These are phyloP conservation scores for Idris sp. DNA, from an alignment of 1,140 invertebrate species.

Conservation along the genomic window DNA sequence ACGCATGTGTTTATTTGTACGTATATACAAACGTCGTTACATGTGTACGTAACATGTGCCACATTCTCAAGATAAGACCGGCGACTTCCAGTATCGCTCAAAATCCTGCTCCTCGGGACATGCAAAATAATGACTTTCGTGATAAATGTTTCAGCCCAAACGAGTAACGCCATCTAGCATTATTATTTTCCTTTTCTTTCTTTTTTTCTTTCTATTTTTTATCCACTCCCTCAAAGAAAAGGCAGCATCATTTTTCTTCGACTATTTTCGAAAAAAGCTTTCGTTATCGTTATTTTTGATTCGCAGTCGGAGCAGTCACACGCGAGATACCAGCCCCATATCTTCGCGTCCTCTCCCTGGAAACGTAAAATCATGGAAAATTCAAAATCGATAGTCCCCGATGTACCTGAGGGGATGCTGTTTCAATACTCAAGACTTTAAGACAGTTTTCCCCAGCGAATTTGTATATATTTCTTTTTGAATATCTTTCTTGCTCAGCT, in stretches of 20 bases:
- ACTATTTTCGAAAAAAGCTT: slow-evolving; percentile 1
- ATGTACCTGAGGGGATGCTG: slow-evolving; percentile 63
- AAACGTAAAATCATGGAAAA: slow-evolving; percentile 73
- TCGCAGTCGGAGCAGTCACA: slow-evolving; percentile 16
- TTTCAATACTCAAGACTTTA: slow-evolving; percentile 29
- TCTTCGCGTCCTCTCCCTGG: slow-evolving; percentile 65
- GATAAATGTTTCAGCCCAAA: slow-evolving; percentile 48
- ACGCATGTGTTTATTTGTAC: slow-evolving; percentile 50
- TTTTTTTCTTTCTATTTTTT: too few relatives aligned
- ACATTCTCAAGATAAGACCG: slow-evolving; percentile 50
- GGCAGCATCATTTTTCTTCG: slow-evolving; percentile 25
- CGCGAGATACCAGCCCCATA: slow-evolving; percentile 50
- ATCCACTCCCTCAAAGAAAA: background rate
- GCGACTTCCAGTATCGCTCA: slow-evolving; percentile 49
- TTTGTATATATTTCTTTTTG: slow-evolving; percentile 54
- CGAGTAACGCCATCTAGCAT: slow-evolving; percentile 30
- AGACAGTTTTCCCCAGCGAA: slow-evolving; percentile 49
- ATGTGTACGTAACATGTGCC: slow-evolving; percentile 49
- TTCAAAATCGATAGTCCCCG: slow-evolving; percentile 70
- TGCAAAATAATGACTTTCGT: slow-evolving; percentile 46
- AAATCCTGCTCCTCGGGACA: slow-evolving; percentile 33
- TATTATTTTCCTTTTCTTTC: too few relatives aligned
- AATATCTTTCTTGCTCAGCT: too few relatives aligned
- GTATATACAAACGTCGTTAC: slow-evolving; percentile 41
- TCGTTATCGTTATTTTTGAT: slow-evolving; percentile 29